Evolutionary conservation across 2,113 vertebrate species (phyloP).

Genomic region (Apaloderma vittatum): DNA sequence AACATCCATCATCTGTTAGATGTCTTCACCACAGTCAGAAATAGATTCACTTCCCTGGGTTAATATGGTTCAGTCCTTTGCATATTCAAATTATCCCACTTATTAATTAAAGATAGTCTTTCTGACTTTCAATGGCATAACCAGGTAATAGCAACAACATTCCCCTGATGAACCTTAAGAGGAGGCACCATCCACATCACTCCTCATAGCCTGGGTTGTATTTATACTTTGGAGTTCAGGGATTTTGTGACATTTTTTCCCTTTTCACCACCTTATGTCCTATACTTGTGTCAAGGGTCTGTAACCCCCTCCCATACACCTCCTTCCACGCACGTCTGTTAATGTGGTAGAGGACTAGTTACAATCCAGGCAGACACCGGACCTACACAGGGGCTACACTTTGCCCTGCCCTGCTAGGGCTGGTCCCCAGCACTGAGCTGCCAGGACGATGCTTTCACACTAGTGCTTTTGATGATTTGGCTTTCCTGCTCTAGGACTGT

Average conservation of each 20-base stretch:
- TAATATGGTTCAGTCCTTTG: background rate
- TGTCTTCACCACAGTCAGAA: background rate
- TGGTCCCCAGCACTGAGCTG: background rate
- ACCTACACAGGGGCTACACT: rapidly evolving
- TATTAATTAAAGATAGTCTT: background rate
- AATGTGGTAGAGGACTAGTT: background rate
- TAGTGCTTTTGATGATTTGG: background rate
- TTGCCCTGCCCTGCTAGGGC: background rate
- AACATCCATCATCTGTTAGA: background rate
- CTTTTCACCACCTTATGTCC: background rate
- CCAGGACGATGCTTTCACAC: background rate
- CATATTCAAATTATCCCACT: background rate
- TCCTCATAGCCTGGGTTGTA: background rate
- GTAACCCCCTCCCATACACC: rapidly evolving
- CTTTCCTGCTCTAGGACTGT: background rate
- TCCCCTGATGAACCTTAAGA: background rate
- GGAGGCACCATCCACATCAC: background rate
- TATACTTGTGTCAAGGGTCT: background rate
- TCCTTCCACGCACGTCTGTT: background rate
- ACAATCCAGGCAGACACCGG: background rate
- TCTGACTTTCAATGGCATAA: background rate
- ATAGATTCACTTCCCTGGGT: background rate
- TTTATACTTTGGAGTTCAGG: background rate
- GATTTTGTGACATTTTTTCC: background rate
- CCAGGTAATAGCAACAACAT: background rate